A percentile compares a stretch with the other conserved stretches of the same genome.
Conservation (phyloP, 2,113 vertebrate species). For the Oryzias curvinotus region DNA sequence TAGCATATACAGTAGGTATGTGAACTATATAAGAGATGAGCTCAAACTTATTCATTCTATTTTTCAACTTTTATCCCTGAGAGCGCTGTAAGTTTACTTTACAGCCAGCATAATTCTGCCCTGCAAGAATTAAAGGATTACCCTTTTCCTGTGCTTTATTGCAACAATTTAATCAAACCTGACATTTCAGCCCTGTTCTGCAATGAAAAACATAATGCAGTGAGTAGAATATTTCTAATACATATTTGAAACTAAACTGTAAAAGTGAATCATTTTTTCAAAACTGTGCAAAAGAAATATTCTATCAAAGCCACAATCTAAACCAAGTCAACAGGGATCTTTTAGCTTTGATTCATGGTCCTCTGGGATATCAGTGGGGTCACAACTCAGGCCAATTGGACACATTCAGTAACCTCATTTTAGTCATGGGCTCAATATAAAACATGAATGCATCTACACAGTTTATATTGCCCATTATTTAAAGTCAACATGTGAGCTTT, state of each 20-base stretch:
- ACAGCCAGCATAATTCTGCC: no score
- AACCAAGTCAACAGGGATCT: slow-evolving; percentile 69
- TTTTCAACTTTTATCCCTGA: no score
- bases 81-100: no score
- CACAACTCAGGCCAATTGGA: slow-evolving; percentile 2
- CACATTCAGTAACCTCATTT: slow-evolving; percentile 13
- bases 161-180: slow-evolving; percentile 19
- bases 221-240: slow-evolving; percentile 8
- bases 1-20: slow-evolving; percentile 1
- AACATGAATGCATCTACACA: neutral
- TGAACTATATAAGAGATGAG: neutral
- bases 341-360: slow-evolving; percentile 34
- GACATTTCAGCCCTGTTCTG: neutral
- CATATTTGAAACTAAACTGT: slow-evolving; percentile 23
- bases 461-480: slow-evolving; percentile 8
- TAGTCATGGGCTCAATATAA: slow-evolving; percentile 7
- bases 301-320: slow-evolving; percentile 61
- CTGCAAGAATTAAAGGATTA: no score
- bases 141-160: neutral
- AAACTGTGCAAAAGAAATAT: slow-evolving; percentile 54
- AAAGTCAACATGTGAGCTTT: slow-evolving; percentile 15
- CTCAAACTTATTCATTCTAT: no score
- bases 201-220: slow-evolving; percentile 2
- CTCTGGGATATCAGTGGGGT: slow-evolving; percentile 58
- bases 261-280: slow-evolving; percentile 48